phyloP scores from a whole-genome alignment of 2,113 vertebrate genomes.

The Oostethus manadensis region DNA sequence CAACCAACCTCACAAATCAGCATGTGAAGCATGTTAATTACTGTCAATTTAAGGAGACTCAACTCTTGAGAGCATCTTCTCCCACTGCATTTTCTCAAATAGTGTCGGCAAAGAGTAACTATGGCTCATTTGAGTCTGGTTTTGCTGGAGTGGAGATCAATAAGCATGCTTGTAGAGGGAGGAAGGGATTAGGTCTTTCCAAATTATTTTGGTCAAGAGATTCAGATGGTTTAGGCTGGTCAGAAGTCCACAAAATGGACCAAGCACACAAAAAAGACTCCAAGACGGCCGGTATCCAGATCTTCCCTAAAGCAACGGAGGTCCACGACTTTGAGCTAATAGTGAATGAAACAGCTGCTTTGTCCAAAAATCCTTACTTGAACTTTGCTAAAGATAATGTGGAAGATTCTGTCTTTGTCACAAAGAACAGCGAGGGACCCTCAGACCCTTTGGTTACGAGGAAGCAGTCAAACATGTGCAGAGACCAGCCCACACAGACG shows the following conservation, averaged over 20 bases:
- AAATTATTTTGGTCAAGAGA: constrained; percentile 12
- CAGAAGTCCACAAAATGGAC: constrained; percentile 32
- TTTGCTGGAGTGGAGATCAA: constrained; percentile 57
- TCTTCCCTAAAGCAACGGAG: constrained; percentile 50
- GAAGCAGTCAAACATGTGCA: too few relatives aligned
- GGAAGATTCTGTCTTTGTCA: constrained; percentile 39
- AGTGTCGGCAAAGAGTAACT: constrained; percentile 13
- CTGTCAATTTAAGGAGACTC: not conserved
- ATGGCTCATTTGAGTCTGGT: constrained; percentile 69
- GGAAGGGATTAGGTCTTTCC: constrained; percentile 8
- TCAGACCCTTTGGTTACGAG: too few relatives aligned
- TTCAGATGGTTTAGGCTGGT: not conserved
- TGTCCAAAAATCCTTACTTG: constrained; percentile 69
- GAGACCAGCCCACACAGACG: constrained; percentile 18
- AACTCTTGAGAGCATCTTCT: not conserved
- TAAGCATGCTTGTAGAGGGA: constrained; percentile 27
- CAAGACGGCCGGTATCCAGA: constrained; percentile 45
- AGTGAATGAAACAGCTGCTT: constrained; percentile 48
- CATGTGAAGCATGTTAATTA: not conserved
- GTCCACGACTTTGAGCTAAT: constrained; percentile 65
- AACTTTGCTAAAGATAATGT: constrained; percentile 66
- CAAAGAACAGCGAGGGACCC: too few relatives aligned
- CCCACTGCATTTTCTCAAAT: not conserved
- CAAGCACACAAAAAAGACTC: constrained; percentile 16
- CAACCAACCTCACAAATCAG: not conserved